Conservation (phyloP, 1,140 invertebrate genomes). For the Ceratina australensis region DNA sequence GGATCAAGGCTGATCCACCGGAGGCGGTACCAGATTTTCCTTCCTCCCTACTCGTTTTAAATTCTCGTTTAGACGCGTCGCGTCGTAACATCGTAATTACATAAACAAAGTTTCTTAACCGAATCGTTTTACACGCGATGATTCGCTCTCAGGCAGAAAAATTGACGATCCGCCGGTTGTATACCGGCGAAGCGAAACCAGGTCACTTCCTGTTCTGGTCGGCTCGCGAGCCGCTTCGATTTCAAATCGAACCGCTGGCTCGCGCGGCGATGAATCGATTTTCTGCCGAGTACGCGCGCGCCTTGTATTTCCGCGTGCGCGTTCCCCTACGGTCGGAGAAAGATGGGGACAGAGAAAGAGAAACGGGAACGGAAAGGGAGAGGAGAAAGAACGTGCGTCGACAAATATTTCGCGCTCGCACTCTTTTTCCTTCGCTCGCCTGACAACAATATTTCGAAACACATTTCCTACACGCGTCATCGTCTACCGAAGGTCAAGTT, state of each 20-base stretch:
- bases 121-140: too few species aligned
- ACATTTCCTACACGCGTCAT: not conserved
- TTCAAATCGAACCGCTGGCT: slow-evolving; percentile 43
- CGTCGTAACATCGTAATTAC: too few species aligned
- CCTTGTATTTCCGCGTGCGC: slow-evolving; percentile 67
- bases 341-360: not conserved
- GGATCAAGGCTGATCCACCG: slow-evolving; percentile 63
- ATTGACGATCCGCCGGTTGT: too few species aligned
- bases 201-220: slow-evolving; percentile 59
- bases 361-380: slow-evolving; percentile 34
- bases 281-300: slow-evolving; percentile 56
- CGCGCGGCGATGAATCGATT: slow-evolving; percentile 43
- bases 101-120: not conserved
- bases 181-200: slow-evolving; percentile 44
- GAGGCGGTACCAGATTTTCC: slow-evolving; percentile 40
- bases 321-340: not conserved
- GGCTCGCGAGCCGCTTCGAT: slow-evolving; percentile 49
- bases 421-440: not conserved
- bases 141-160: too few species aligned
- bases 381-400: slow-evolving; percentile 28
- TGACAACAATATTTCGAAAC: slow-evolving; percentile 44
- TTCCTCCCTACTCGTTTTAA: too few species aligned
- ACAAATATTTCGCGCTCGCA: slow-evolving; percentile 40
- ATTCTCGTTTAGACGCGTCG: not conserved
- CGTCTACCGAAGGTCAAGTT: slow-evolving; percentile 48